A percentile compares a stretch with the other conserved stretches of the same genome.
Conservation (phyloP, 1,140 invertebrate species). For the Pseudomyrmex cubaensis region DNA sequence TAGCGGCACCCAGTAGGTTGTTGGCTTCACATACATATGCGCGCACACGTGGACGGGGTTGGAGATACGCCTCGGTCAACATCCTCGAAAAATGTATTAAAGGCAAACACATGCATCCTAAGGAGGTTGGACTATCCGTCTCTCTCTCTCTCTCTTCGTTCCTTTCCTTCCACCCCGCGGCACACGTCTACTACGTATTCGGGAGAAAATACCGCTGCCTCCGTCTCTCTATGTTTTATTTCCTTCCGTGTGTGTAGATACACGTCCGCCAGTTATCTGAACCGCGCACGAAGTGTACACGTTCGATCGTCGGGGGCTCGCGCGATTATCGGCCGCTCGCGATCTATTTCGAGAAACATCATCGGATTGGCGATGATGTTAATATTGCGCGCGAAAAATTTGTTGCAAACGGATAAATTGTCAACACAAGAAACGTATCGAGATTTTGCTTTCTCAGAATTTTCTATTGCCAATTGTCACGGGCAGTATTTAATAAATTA, state of each 20-base stretch:
- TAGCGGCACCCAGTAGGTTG: conserved; percentile 68
- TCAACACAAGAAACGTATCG: too few relatives aligned
- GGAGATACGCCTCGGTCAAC: conserved; percentile 76
- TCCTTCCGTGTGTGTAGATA: conserved; percentile 16
- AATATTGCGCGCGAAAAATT: neutral
- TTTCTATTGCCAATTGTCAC: too few relatives aligned
- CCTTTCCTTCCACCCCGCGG: conserved; percentile 43
- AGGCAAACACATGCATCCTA: conserved; percentile 79
- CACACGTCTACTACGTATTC: conserved; percentile 64
- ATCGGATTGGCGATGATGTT: conserved; percentile 1
- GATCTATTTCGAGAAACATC: conserved; percentile 48
- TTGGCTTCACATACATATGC: conserved; percentile 60
- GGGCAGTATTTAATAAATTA: too few relatives aligned
- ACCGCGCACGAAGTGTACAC: neutral
- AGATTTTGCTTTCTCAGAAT: too few relatives aligned
- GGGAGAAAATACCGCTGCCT: conserved; percentile 69
- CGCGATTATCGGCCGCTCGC: too few relatives aligned
- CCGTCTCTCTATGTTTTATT: conserved; percentile 64
- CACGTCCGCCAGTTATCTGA: conserved; percentile 56
- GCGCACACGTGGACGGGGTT: conserved; percentile 61
- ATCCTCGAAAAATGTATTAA: conserved; percentile 79
- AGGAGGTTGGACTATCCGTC: conserved; percentile 64
- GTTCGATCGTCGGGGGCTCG: conserved; percentile 6
- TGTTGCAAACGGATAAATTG: too few relatives aligned
- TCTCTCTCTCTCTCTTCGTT: neutral